A percentile compares a stretch with the other conserved stretches of the same genome.
These are phyloP conservation scores for Dorcus hopei DNA, from an alignment of 2,888 invertebrate genomes.

Conservation along the genomic window DNA sequence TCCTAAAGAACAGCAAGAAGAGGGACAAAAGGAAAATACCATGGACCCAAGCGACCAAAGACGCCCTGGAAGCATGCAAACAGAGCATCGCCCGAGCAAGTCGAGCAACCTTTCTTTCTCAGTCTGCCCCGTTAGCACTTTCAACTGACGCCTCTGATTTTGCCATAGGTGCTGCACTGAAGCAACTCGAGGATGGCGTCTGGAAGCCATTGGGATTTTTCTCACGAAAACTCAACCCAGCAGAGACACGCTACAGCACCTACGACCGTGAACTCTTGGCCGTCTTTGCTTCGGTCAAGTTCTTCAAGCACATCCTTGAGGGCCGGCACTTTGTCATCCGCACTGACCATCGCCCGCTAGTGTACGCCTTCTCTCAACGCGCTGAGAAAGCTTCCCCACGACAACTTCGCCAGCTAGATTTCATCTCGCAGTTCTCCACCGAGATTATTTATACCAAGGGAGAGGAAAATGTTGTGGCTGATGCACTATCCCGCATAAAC, in stretches of 20 bases:
- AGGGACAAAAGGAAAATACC: background rate
- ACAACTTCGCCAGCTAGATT: too few species aligned
- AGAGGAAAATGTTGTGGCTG: too few species aligned
- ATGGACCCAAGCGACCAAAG: background rate
- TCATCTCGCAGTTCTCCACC: too few species aligned
- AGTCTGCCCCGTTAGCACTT: constrained; percentile 31
- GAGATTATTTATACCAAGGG: too few species aligned
- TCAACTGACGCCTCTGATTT: constrained; percentile 42
- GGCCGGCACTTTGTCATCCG: constrained; percentile 34
- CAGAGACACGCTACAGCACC: constrained; percentile 40
- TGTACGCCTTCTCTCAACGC: too few species aligned
- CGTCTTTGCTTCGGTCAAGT: constrained; percentile 38
- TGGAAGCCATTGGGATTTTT: constrained; percentile 44
- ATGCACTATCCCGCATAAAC: too few species aligned
- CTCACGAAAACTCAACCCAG: constrained; percentile 35
- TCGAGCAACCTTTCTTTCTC: constrained; percentile 17
- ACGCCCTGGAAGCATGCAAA: constrained; percentile 7
- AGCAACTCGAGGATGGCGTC: constrained; percentile 31
- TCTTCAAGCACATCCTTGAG: constrained; percentile 43
- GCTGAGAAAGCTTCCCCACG: too few species aligned
- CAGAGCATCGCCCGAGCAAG: constrained; percentile 18
- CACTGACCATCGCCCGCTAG: constrained; percentile 34
- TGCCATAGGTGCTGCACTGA: constrained; percentile 42
- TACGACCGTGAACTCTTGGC: constrained; percentile 45
- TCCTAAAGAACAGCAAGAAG: background rate